These are phyloP conservation scores for Drosophila saltans DNA, from an alignment of 1,140 invertebrate genomes.

Conservation along the genomic window DNA sequence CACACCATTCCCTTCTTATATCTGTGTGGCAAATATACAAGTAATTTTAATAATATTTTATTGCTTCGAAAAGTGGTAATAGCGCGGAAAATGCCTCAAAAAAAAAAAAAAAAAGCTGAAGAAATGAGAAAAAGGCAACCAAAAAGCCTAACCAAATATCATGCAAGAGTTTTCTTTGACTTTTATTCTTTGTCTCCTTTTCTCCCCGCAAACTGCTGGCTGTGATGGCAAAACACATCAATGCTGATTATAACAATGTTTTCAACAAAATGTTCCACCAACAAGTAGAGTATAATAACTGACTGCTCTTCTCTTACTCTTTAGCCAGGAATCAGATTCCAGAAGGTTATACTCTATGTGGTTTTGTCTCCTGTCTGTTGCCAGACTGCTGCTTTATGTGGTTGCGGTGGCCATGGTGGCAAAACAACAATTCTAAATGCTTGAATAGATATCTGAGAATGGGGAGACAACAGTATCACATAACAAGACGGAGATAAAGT, in stretches of 20 bases:
- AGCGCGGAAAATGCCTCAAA: slow-evolving; percentile 61
- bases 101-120: background rate
- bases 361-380: slow-evolving; percentile 12
- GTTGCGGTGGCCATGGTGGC: slow-evolving; percentile 10
- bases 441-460: slow-evolving; percentile 11
- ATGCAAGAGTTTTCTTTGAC: background rate
- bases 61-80: slow-evolving; percentile 75
- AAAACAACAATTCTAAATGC: slow-evolving; percentile 38
- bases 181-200: no score
- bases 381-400: slow-evolving; percentile 12
- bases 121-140: background rate
- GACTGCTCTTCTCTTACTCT: background rate
- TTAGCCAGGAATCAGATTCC: slow-evolving; percentile 8
- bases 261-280: background rate
- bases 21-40: slow-evolving; percentile 41
- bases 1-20: slow-evolving; percentile 13
- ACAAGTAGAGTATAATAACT: background rate
- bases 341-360: slow-evolving; percentile 1
- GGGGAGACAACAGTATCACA: background rate
- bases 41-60: slow-evolving; percentile 83
- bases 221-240: slow-evolving; percentile 10
- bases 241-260: slow-evolving; percentile 25
- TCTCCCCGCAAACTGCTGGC: background rate
- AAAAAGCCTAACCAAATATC: background rate
- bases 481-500: background rate